Percentiles rank a stretch among this genome's conserved stretches.
These are phyloP conservation scores for Selenia dentaria DNA, from an alignment of 2,888 invertebrate genomes.

Conservation along the genomic window DNA sequence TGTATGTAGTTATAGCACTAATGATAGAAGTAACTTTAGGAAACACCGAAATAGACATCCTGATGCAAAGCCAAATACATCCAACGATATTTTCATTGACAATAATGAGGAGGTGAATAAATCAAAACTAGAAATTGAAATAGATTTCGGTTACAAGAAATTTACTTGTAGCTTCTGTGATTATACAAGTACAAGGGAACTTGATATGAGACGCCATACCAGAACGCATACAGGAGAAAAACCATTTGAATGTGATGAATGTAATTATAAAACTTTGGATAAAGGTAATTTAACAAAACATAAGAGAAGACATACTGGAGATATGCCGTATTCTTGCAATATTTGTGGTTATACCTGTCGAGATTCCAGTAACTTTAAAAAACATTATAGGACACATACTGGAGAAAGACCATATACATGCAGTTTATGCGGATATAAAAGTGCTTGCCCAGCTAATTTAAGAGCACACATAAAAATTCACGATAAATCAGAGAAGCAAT, in stretches of 20 bases:
- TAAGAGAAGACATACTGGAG: constrained; percentile 13
- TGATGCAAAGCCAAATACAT: background rate
- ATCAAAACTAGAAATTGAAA: background rate
- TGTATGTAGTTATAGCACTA: constrained; percentile 4
- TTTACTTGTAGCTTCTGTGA: constrained; percentile 6
- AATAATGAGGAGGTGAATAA: background rate
- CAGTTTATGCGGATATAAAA: constrained; percentile 6
- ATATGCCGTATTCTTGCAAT: constrained; percentile 11
- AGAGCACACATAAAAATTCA: constrained; percentile 15
- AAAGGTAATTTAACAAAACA: constrained; percentile 18
- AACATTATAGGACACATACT: constrained; percentile 16
- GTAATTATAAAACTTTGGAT: constrained; percentile 13
- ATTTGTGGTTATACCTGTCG: constrained; percentile 12
- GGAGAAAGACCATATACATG: constrained; percentile 11
- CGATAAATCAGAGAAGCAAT: constrained; percentile 1
- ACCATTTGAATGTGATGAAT: constrained; percentile 4
- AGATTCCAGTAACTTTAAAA: constrained; percentile 18
- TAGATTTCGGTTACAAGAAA: background rate
- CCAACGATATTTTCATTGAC: background rate
- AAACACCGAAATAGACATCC: constrained; percentile 12
- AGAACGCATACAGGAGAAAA: constrained; percentile 13
- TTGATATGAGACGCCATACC: constrained; percentile 14
- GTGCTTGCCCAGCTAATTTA: constrained; percentile 14
- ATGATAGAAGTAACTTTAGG: constrained; percentile 12
- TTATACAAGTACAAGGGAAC: constrained; percentile 8